phyloP scores from a whole-genome alignment of 2,797 vertebrate species.

The Cephalopachus bancanus region DNA sequence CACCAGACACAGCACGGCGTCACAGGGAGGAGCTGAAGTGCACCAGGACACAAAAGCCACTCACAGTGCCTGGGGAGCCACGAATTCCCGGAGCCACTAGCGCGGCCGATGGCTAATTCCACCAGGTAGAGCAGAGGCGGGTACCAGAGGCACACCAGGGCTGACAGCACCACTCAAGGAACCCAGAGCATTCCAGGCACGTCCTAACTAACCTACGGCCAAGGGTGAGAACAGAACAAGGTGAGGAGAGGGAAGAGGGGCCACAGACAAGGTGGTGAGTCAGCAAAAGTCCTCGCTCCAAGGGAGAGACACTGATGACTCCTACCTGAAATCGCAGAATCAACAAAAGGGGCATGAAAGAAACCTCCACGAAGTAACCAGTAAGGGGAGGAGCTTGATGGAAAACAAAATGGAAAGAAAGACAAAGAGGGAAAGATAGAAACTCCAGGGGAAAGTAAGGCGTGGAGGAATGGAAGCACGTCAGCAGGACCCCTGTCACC shows the following conservation, averaged over 20 bases:
- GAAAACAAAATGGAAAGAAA: rapidly evolving
- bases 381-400: rapidly evolving
- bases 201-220: not conserved
- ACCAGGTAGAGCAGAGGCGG: not conserved
- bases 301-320: not conserved
- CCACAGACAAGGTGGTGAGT: rapidly evolving
- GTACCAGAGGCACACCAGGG: rapidly evolving
- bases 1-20: constrained; percentile 72
- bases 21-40: constrained; percentile 27
- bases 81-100: not conserved
- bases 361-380: too few species aligned
- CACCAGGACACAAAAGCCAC: constrained; percentile 63
- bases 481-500: not conserved
- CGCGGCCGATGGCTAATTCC: not conserved
- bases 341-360: rapidly evolving
- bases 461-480: rapidly evolving
- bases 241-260: not conserved
- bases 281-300: not conserved
- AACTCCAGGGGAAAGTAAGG: not conserved
- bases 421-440: not conserved
- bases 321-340: not conserved
- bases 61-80: constrained; percentile 15
- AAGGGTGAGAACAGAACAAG: rapidly evolving
- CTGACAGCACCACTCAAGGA: not conserved
- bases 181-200: not conserved